A percentile compares a stretch with the other conserved stretches of the same genome.
Conservation (phyloP, 2,888 invertebrate genomes). For the Megalurothrips usitatus region DNA sequence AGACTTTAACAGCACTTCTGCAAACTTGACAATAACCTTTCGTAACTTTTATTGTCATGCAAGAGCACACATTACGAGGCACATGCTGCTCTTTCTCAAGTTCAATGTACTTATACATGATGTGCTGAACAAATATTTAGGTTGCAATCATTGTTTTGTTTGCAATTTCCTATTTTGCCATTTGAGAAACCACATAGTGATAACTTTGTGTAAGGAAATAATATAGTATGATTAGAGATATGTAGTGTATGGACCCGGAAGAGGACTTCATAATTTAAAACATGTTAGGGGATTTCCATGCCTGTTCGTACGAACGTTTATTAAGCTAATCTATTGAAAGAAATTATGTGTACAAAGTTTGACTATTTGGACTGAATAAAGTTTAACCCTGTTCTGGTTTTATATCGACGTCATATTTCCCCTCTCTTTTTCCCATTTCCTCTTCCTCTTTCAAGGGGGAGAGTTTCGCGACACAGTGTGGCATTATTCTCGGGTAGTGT, state of each 20-base stretch:
- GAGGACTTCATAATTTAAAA: not conserved
- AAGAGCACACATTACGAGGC: not conserved
- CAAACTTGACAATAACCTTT: constrained; percentile 16
- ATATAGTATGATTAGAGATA: not conserved
- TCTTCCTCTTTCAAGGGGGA: no score
- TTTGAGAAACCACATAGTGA: constrained; percentile 17
- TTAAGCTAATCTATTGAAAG: not conserved
- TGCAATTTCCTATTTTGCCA: not conserved
- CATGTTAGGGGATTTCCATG: not conserved
- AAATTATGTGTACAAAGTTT: constrained; percentile 24
- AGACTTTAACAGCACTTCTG: not conserved
- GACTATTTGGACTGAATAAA: constrained; percentile 26
- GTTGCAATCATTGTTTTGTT: not conserved
- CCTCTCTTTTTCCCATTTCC: no score
- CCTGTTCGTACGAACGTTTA: not conserved
- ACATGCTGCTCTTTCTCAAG: not conserved
- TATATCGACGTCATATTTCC: not conserved
- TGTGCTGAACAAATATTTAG: constrained; percentile 4
- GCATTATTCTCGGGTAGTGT: no score
- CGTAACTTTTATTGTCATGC: not conserved
- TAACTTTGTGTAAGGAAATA: not conserved
- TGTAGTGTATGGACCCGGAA: not conserved
- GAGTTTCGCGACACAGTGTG: no score
- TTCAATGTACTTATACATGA: not conserved
- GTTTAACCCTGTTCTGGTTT: constrained; percentile 23